These are phyloP conservation scores for Trochalopteron elliotii DNA, from an alignment of 2,113 vertebrate species.

Conservation along the genomic window DNA sequence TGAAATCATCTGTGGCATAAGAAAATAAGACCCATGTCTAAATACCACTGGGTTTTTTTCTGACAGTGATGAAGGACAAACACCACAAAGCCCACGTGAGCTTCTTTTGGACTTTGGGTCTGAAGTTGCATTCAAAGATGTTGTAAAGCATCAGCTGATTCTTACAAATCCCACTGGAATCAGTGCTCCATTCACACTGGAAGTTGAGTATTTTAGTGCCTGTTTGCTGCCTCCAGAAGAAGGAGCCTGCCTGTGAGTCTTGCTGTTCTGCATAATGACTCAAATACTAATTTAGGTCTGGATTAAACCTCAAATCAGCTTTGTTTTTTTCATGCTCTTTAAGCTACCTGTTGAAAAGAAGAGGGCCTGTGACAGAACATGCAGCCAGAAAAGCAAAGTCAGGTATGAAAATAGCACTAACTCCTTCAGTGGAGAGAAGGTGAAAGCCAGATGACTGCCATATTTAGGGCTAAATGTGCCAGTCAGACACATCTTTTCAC, in stretches of 20 bases:
- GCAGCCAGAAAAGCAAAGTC: slow-evolving; percentile 72
- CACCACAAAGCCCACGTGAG: not conserved
- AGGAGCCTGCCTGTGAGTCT: slow-evolving; percentile 40
- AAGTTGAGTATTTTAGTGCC: slow-evolving; percentile 81
- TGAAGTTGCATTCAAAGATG: slow-evolving; percentile 65
- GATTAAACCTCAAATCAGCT: not conserved
- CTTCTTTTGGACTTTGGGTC: slow-evolving; percentile 85
- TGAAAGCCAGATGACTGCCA: not conserved
- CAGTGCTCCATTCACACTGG: slow-evolving; percentile 77
- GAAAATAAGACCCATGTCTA: not conserved
- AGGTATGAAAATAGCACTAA: slow-evolving; percentile 67
- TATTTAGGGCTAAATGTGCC: not conserved
- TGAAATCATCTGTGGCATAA: not conserved
- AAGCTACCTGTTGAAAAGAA: slow-evolving; percentile 60
- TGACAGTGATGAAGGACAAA: slow-evolving; percentile 41
- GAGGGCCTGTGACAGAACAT: slow-evolving; percentile 36
- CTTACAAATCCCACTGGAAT: slow-evolving; percentile 86
- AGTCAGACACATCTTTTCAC: not conserved
- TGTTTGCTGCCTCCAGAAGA: not conserved
- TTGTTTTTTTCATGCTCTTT: slow-evolving; percentile 8
- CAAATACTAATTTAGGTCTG: not conserved
- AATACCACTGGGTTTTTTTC: not conserved
- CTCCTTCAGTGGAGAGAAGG: not conserved
- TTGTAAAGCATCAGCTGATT: slow-evolving; percentile 72
- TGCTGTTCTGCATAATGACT: not conserved